Conservation (phyloP, 1,140 invertebrate species). For the Oreohelix idahoensis region DNA sequence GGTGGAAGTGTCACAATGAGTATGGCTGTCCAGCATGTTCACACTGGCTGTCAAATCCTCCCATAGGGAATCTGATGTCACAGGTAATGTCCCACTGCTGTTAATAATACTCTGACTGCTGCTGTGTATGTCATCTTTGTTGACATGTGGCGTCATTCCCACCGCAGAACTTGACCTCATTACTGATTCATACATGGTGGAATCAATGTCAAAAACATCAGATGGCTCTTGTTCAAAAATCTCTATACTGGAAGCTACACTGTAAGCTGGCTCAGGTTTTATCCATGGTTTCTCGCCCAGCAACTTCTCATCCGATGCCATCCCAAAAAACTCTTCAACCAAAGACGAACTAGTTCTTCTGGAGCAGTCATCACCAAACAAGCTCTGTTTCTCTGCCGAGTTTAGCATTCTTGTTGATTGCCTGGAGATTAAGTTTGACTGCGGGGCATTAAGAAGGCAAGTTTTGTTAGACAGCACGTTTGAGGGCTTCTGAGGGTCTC, state of each 20-base stretch:
- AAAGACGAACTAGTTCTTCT: slow-evolving; percentile 77
- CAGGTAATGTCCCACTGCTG: slow-evolving; percentile 32
- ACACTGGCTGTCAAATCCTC: slow-evolving; percentile 67
- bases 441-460: slow-evolving; percentile 30
- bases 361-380: slow-evolving; percentile 70
- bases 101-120: not conserved
- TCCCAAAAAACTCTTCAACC: slow-evolving; percentile 81
- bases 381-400: slow-evolving; percentile 40
- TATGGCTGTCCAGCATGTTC: slow-evolving; percentile 55
- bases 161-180: slow-evolving; percentile 17
- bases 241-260: slow-evolving; percentile 9
- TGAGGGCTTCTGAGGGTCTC: slow-evolving; percentile 42
- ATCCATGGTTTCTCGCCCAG: slow-evolving; percentile 29
- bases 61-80: slow-evolving; percentile 60
- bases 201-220: slow-evolving; percentile 60
- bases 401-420: slow-evolving; percentile 36
- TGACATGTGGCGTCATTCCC: not conserved
- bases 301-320: not conserved
- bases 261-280: slow-evolving; percentile 45
- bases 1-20: slow-evolving; percentile 35
- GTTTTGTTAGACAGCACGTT: not conserved
- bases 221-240: slow-evolving; percentile 40
- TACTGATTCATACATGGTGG: slow-evolving; percentile 50
- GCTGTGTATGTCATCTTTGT: not conserved
- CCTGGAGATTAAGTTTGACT: slow-evolving; percentile 14